Base-by-base conservation (phyloP, 2,888 invertebrate genomes). In the Drosophila nr. medialis region DNA sequence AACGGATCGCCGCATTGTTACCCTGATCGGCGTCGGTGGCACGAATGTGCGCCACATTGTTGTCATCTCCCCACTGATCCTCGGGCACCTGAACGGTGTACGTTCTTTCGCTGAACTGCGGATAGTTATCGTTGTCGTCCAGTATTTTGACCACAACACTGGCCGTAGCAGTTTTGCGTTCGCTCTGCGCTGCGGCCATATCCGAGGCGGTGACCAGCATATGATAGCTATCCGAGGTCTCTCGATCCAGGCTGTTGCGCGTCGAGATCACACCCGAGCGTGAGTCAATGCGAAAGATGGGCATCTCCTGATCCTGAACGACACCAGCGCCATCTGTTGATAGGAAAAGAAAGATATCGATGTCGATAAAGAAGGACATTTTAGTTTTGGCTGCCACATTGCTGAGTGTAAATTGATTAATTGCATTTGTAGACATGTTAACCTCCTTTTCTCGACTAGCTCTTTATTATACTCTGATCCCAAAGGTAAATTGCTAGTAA, bases 11-110 rank as follows among this genome's bases (percentile, higher is more conserved):
- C 3, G 98, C 98, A 93, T 99, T 99, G 36, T 96, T 95, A 0
- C 98, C 99, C 60, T 96, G 95, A 93, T 99, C 99, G 0, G 96
- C 96, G 92, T 99, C 99, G 0, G 96, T 96, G 0, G 99, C 99
- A 86, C 96, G 94, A 74, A 98, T 96, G 75, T 95, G 95, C 0
- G 96, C 96, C 38, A 99, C 95, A 1, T 97, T 95, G 2, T 98
- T 98, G 61, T 96, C 95, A 10, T 95, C 95, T 80, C 96, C 96
- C 92, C 96, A 97, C 81, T 97, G 95, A 93, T 99, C 98, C 93
- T 99, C 99, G 5, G 96, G 96, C 0, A 98, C 95, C 55, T 96
- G 95, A 0, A 98, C 96, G 0, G 97, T 96, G 93, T 98, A 98
- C 0, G 97, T 97, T 79, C 97, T 95, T 92, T 98, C 97, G 56